Evolutionary conservation across 2,888 invertebrate genomes (phyloP).

Genomic region (Acrobasis consociella): DNA sequence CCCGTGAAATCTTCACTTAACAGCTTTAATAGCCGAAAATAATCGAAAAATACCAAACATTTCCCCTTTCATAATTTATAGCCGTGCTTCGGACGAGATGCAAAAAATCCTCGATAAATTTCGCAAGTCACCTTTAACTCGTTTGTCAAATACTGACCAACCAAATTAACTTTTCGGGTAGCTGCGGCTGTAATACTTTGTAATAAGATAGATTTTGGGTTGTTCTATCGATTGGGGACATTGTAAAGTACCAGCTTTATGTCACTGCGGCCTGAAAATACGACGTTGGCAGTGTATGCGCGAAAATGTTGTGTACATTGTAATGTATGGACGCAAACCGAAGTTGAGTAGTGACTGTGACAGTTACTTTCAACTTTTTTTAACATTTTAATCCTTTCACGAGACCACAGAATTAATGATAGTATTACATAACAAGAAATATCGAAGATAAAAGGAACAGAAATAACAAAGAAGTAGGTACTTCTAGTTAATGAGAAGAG

Average conservation of each 20-base stretch:
- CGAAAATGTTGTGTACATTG: slow-evolving; percentile 56
- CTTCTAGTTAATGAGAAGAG: too few relatives aligned
- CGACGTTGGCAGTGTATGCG: slow-evolving; percentile 55
- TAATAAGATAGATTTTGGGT: slow-evolving; percentile 36
- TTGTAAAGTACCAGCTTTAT: slow-evolving; percentile 44
- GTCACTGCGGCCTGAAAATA: slow-evolving; percentile 62
- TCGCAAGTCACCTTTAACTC: slow-evolving; percentile 69
- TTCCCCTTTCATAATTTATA: slow-evolving; percentile 54
- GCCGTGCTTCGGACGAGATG: slow-evolving; percentile 59
- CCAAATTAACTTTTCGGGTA: slow-evolving; percentile 39
- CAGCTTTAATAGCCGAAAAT: slow-evolving; percentile 22
- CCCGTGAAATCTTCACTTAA: slow-evolving; percentile 11
- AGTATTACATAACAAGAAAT: too few relatives aligned
- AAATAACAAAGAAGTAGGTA: too few relatives aligned
- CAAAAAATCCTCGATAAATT: slow-evolving; percentile 70
- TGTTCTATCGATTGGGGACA: slow-evolving; percentile 26
- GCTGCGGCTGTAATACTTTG: slow-evolving; percentile 28
- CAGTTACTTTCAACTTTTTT: slow-evolving; percentile 28
- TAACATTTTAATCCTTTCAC: slow-evolving; percentile 25
- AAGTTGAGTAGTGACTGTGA: slow-evolving; percentile 31
- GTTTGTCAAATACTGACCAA: slow-evolving; percentile 67
- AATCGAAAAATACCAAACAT: slow-evolving; percentile 27
- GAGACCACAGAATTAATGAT: too few relatives aligned
- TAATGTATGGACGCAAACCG: slow-evolving; percentile 50
- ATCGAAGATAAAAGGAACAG: too few relatives aligned